Evolutionary conservation across 2,113 vertebrate species (phyloP).

Genomic region (Myotis lucifugus): DNA sequence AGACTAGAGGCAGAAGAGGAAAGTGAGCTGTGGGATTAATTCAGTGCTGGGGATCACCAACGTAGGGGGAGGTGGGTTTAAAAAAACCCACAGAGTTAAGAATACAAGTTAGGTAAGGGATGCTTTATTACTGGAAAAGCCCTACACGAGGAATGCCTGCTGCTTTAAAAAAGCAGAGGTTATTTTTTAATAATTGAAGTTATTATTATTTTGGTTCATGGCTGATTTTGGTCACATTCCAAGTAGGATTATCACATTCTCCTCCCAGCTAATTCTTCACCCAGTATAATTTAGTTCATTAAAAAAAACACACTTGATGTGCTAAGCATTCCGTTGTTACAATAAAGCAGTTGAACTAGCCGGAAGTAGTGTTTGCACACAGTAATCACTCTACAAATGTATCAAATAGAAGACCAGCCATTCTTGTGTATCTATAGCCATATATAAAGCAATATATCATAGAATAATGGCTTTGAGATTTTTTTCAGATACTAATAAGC

Average conservation of each 20-base stretch:
- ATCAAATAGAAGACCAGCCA: not conserved
- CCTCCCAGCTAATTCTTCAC: not conserved
- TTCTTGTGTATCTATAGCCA: not conserved
- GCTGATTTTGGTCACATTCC: slow-evolving; percentile 38
- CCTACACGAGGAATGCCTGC: not conserved
- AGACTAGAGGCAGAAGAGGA: not conserved
- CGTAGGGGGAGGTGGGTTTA: not conserved
- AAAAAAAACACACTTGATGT: not conserved
- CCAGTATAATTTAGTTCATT: slow-evolving; percentile 8
- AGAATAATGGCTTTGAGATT: not conserved
- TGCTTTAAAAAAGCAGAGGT: not conserved
- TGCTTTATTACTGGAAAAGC: slow-evolving; percentile 22
- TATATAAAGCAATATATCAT: not conserved
- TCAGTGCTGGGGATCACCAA: not conserved
- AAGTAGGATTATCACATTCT: slow-evolving; percentile 50
- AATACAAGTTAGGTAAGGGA: not conserved
- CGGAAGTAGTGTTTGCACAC: not conserved
- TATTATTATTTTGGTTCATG: slow-evolving; percentile 35
- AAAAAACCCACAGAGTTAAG: not conserved
- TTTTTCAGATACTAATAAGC: slow-evolving; percentile 20
- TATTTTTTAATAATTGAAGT: not conserved
- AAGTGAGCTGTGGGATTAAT: slow-evolving; percentile 3
- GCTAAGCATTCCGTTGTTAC: not conserved
- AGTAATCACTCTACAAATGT: slow-evolving; percentile 9
- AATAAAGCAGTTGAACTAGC: slow-evolving; percentile 30